phyloP scores from a whole-genome alignment of 1,140 invertebrate genomes.

The Pachypeltis micranthus region DNA sequence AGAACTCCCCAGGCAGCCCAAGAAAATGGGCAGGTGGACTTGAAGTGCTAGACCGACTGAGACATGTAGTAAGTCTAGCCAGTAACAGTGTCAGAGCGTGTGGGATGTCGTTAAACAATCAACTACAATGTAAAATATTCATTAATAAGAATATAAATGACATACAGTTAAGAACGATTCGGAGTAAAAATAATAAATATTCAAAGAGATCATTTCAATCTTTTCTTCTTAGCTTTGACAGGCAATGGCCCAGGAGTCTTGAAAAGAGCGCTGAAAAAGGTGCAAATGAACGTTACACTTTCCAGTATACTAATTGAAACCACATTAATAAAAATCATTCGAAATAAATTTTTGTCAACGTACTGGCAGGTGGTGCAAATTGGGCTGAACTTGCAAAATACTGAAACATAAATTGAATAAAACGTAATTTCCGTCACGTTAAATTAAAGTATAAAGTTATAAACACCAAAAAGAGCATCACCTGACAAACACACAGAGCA shows the following conservation, averaged over 20 bases:
- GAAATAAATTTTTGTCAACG: slow-evolving; percentile 49
- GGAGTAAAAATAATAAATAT: slow-evolving; percentile 3
- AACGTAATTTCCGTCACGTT: background rate
- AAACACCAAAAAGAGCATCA: slow-evolving; percentile 31
- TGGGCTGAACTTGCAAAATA: slow-evolving; percentile 94
- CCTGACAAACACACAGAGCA: slow-evolving; percentile 95
- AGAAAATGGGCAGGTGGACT: no score
- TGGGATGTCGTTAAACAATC: no score
- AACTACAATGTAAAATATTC: no score
- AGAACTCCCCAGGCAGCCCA: no score
- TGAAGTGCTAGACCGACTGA: no score
- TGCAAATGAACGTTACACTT: slow-evolving; percentile 24
- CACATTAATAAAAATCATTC: background rate
- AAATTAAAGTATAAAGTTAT: background rate
- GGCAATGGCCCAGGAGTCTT: slow-evolving; percentile 60
- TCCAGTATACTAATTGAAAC: background rate
- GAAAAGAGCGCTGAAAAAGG: slow-evolving; percentile 64
- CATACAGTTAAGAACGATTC: background rate
- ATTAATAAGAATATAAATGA: no score
- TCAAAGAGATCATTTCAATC: slow-evolving; percentile 31
- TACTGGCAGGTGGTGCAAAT: slow-evolving; percentile 96
- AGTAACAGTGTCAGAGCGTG: no score
- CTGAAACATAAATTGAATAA: slow-evolving; percentile 46
- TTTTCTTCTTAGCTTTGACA: slow-evolving; percentile 62
- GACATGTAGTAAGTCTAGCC: no score